These are phyloP conservation scores for Polymixis flavicincta DNA, from an alignment of 2,888 invertebrate species.

Conservation along the genomic window DNA sequence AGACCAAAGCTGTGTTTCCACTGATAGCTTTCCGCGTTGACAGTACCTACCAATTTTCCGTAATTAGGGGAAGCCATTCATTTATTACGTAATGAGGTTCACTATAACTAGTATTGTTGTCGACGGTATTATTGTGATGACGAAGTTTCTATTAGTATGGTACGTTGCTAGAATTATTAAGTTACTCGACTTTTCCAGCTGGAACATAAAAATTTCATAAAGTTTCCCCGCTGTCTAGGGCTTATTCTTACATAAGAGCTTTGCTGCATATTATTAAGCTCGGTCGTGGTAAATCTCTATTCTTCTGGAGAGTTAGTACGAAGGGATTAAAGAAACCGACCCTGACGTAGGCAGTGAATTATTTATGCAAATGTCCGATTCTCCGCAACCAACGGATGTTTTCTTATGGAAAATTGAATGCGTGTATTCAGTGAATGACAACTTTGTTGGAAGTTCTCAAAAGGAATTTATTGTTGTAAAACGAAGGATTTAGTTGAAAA, in stretches of 20 bases:
- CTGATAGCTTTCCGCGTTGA: background rate
- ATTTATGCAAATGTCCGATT: constrained; percentile 70
- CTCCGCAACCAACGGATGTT: constrained; percentile 21
- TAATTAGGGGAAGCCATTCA: constrained; percentile 19
- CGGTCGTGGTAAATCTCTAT: constrained; percentile 78
- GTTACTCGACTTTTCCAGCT: constrained; percentile 72
- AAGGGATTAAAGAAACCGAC: constrained; percentile 75
- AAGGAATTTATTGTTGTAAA: constrained; percentile 13
- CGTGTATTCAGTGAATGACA: constrained; percentile 25
- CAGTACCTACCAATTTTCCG: constrained; percentile 3
- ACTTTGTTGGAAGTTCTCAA: constrained; percentile 21
- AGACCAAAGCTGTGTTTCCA: background rate
- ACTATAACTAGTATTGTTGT: constrained; percentile 33
- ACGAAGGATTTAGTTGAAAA: constrained; percentile 12
- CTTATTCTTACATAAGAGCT: constrained; percentile 80
- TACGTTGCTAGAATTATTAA: constrained; percentile 64
- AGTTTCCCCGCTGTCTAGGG: constrained; percentile 78
- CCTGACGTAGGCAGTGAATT: constrained; percentile 53
- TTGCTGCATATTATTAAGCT: constrained; percentile 81
- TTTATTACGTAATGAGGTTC: constrained; percentile 27
- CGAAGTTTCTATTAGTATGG: constrained; percentile 38
- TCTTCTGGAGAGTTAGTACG: constrained; percentile 73
- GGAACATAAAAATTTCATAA: constrained; percentile 85
- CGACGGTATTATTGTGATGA: constrained; percentile 21
- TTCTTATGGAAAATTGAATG: constrained; percentile 39